Conservation (phyloP, 1,140 invertebrate species). For the Pissodes strobi region DNA sequence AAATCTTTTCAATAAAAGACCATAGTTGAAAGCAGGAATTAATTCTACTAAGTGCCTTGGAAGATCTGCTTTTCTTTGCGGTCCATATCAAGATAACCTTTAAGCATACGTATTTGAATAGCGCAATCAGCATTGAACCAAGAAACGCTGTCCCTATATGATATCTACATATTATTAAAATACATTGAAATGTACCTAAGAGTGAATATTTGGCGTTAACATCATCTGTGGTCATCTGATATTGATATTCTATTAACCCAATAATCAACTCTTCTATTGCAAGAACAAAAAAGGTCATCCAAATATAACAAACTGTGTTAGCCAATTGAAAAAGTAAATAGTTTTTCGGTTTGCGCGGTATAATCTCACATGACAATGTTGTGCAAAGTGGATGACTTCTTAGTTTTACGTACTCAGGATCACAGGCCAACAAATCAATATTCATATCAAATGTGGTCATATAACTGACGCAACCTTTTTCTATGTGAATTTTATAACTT, state of each 20-base stretch:
- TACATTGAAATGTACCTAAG: too few species aligned
- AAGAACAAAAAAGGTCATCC: not conserved
- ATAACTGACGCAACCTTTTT: not conserved
- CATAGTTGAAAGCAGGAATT: not conserved
- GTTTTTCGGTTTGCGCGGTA: not conserved
- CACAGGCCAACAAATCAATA: not conserved
- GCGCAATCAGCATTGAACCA: not conserved
- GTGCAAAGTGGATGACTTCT: not conserved
- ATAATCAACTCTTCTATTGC: not conserved
- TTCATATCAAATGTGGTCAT: not conserved
- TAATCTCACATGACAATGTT: not conserved
- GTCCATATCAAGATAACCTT: slow-evolving; percentile 1
- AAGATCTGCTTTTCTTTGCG: not conserved
- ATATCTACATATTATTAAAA: not conserved
- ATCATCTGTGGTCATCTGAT: too few species aligned
- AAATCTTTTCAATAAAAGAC: not conserved
- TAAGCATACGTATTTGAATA: not conserved
- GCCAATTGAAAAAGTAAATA: not conserved
- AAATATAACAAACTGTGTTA: not conserved
- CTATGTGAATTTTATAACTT: not conserved
- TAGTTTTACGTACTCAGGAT: not conserved
- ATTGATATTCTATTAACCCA: not conserved
- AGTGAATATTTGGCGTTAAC: not conserved
- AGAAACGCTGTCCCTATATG: not conserved
- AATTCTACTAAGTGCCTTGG: not conserved